Evolutionary conservation across 2,888 invertebrate species (phyloP).

Genomic region (Andrena camellia): DNA sequence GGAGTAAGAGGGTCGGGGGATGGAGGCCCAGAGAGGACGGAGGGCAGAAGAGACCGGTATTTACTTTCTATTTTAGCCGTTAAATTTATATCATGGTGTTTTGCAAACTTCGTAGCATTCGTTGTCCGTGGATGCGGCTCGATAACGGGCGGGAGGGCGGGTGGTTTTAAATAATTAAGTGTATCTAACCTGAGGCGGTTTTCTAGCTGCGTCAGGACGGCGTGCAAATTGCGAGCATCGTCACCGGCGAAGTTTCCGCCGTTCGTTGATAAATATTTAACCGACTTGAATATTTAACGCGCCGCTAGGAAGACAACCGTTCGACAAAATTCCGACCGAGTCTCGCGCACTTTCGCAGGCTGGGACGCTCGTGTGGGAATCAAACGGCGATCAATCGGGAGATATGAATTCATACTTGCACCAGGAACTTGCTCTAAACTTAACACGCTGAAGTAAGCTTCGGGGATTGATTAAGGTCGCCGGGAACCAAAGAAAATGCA

Average conservation of each 20-base stretch:
- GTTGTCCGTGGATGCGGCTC: slow-evolving; percentile 52
- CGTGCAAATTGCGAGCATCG: slow-evolving; percentile 52
- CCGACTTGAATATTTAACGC: slow-evolving; percentile 37
- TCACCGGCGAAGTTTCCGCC: slow-evolving; percentile 41
- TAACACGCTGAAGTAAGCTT: no score
- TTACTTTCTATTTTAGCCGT: slow-evolving; percentile 56
- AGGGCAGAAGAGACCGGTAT: slow-evolving; percentile 18
- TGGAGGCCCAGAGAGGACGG: not conserved
- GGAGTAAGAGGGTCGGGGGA: not conserved
- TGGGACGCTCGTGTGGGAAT: not conserved
- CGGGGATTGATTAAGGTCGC: not conserved
- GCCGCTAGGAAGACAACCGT: slow-evolving; percentile 14
- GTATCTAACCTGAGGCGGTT: slow-evolving; percentile 33
- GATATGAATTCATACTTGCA: no score
- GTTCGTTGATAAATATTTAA: slow-evolving; percentile 57
- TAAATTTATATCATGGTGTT: slow-evolving; percentile 48
- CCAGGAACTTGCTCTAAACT: no score
- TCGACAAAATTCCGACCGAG: not conserved
- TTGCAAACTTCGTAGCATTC: slow-evolving; percentile 54
- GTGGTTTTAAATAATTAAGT: slow-evolving; percentile 59
- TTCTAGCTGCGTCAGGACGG: slow-evolving; percentile 17
- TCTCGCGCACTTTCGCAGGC: not conserved
- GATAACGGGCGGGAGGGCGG: slow-evolving; percentile 34
- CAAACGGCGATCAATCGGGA: not conserved
- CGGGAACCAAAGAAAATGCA: not conserved